Percentiles rank a stretch among this genome's conserved stretches.
Conservation (phyloP, 2,113 vertebrate species). For the Carassius carassius region DNA sequence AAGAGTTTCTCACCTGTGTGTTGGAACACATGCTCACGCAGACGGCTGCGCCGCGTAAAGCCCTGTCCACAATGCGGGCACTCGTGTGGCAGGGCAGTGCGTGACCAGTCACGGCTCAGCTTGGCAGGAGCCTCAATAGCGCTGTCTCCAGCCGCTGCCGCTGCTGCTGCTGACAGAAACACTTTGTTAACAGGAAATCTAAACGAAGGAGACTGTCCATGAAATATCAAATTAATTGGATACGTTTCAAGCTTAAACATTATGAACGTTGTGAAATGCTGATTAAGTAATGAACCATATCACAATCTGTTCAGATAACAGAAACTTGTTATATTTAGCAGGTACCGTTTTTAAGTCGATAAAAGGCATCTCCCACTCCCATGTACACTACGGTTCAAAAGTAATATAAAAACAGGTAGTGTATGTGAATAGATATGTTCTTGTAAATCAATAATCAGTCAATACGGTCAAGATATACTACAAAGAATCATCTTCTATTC, state of each 20-base stretch:
- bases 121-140: slow-evolving; percentile 73
- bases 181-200: neutral
- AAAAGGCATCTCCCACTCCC: neutral
- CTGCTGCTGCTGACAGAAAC: slow-evolving; percentile 21
- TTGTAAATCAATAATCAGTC: no score
- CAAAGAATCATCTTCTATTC: no score
- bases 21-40: slow-evolving; percentile 87
- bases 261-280: neutral
- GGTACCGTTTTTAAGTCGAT: neutral
- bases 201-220: neutral
- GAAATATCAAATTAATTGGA: neutral
- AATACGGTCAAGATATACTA: no score
- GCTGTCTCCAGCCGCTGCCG: slow-evolving; percentile 29
- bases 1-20: slow-evolving; percentile 89
- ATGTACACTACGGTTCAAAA: neutral
- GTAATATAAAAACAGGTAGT: no score
- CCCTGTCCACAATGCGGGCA: slow-evolving; percentile 88
- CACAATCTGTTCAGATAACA: neutral
- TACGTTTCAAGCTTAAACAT: neutral
- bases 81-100: slow-evolving; percentile 80
- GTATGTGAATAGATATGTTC: no score
- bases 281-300: neutral
- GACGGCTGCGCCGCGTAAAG: slow-evolving; percentile 87
- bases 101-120: slow-evolving; percentile 78
- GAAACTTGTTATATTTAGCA: neutral